These are phyloP conservation scores for Endotricha flammealis DNA, from an alignment of 2,888 invertebrate genomes.

Conservation along the genomic window DNA sequence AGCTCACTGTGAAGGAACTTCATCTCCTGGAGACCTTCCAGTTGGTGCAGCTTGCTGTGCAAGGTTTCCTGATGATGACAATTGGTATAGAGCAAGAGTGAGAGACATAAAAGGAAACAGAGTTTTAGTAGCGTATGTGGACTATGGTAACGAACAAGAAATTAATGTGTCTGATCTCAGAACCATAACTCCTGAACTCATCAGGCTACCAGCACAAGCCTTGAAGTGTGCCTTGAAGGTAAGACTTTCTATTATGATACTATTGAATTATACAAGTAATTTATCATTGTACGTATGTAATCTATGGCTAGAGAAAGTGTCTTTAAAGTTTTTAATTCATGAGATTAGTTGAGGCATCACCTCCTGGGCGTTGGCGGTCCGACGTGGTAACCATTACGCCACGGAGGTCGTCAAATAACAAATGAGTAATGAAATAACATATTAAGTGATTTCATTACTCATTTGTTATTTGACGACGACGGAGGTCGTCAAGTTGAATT, in stretches of 20 bases:
- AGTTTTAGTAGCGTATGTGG: slow-evolving; percentile 89
- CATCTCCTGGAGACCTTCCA: slow-evolving; percentile 65
- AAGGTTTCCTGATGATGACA: slow-evolving; percentile 85
- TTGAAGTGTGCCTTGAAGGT: slow-evolving; percentile 86
- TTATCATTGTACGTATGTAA: too few relatives aligned
- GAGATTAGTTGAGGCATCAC: too few relatives aligned
- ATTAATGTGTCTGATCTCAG: slow-evolving; percentile 80
- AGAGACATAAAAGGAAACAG: slow-evolving; percentile 78
- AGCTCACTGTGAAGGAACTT: slow-evolving; percentile 74
- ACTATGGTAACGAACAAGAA: slow-evolving; percentile 96
- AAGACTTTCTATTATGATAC: slow-evolving; percentile 24
- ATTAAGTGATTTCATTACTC: too few relatives aligned
- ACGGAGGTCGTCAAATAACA: too few relatives aligned
- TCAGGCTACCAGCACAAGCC: slow-evolving; percentile 84
- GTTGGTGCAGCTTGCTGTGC: slow-evolving; percentile 86
- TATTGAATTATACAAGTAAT: too few relatives aligned
- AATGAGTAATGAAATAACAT: too few relatives aligned
- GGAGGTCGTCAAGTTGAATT: too few relatives aligned
- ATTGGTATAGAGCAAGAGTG: slow-evolving; percentile 95
- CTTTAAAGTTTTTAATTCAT: too few relatives aligned
- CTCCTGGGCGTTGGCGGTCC: too few relatives aligned
- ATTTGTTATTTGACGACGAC: too few relatives aligned
- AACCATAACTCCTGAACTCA: slow-evolving; percentile 80
- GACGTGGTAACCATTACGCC: too few relatives aligned
- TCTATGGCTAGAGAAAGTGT: too few relatives aligned